Evolutionary conservation across 2,797 vertebrate genomes (phyloP).

Genomic region (Eremophila alpestris): DNA sequence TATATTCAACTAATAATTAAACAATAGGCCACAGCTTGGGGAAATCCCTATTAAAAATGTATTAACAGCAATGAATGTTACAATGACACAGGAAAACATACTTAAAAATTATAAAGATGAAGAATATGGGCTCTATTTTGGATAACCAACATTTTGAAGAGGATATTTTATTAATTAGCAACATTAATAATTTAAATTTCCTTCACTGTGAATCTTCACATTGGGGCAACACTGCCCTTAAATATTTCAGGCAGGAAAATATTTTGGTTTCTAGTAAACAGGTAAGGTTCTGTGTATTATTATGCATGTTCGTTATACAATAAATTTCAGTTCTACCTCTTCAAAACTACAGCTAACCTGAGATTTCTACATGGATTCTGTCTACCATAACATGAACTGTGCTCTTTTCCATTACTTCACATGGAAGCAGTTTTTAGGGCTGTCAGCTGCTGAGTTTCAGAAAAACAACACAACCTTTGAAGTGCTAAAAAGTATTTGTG

Average conservation of each 20-base stretch:
- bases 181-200: not conserved
- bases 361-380: not conserved
- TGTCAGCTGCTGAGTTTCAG: not conserved
- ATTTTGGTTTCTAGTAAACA: not conserved
- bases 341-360: not conserved
- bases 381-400: not conserved
- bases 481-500: not conserved
- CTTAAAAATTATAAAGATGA: not conserved
- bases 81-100: not conserved
- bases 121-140: not conserved
- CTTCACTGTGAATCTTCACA: not conserved
- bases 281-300: accelerated
- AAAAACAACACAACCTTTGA: not conserved
- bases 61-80: not conserved
- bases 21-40: not conserved
- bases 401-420: not conserved
- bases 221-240: not conserved
- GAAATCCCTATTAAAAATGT: not conserved
- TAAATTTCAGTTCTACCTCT: not conserved
- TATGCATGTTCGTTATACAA: not conserved
- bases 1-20: not conserved
- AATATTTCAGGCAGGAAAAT: not conserved
- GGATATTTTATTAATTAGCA: not conserved
- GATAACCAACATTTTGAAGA: not conserved
- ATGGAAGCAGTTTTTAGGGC: not conserved